These are phyloP conservation scores for Volucella inflata DNA, from an alignment of 2,888 invertebrate species.

Conservation along the genomic window DNA sequence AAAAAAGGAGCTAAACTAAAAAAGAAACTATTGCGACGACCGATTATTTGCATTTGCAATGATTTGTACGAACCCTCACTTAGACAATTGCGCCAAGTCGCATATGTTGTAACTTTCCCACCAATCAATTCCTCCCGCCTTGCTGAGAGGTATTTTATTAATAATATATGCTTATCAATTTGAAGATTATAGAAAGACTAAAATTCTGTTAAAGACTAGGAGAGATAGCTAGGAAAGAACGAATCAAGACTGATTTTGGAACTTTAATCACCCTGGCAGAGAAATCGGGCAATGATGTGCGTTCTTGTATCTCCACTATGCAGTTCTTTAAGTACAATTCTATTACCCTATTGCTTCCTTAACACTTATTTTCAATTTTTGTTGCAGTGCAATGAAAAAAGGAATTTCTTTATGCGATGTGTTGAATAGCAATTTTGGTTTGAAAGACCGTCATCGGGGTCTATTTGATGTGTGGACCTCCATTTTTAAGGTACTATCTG, in stretches of 20 bases:
- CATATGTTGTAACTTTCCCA: constrained; percentile 90
- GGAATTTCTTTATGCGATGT: constrained; percentile 85
- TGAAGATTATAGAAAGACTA: neutral
- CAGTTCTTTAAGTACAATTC: constrained; percentile 87
- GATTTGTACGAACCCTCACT: constrained; percentile 95
- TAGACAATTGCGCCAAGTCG: constrained; percentile 90
- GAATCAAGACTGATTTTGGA: constrained; percentile 88
- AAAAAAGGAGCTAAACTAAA: constrained; percentile 84
- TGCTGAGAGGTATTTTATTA: constrained; percentile 83
- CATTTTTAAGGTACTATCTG: constrained; percentile 87
- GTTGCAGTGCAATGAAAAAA: constrained; percentile 80
- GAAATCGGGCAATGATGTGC: constrained; percentile 94
- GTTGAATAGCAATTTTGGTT: constrained; percentile 89
- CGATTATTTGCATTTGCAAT: constrained; percentile 98
- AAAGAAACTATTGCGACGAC: constrained; percentile 89
- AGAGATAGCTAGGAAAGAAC: constrained; percentile 88
- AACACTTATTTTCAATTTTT: constrained; percentile 5
- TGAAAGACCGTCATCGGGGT: constrained; percentile 93
- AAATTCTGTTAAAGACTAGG: constrained; percentile 85
- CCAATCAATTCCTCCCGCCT: constrained; percentile 86
- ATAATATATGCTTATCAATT: neutral
- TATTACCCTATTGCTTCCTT: neutral
- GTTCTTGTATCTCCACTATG: constrained; percentile 95
- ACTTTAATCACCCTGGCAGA: constrained; percentile 91
- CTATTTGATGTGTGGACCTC: constrained; percentile 93